Evolutionary conservation across 64 coral and sea anemone genomes (phyloP).

Genomic region (Stylophora pistillata): DNA sequence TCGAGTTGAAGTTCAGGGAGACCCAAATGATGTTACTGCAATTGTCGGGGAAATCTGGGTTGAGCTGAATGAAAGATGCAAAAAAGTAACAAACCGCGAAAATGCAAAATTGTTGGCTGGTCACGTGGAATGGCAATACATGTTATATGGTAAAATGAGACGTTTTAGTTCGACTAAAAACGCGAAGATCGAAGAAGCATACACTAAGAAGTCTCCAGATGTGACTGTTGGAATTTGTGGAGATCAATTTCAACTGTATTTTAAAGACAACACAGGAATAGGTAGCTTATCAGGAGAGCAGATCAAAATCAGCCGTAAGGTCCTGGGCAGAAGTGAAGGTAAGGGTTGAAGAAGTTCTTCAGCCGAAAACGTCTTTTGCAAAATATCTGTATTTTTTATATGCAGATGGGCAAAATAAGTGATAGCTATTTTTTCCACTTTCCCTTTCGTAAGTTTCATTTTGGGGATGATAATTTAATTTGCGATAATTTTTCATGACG

Average conservation of each 20-base stretch:
- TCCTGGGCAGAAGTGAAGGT: background rate
- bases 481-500: too few relatives aligned
- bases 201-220: background rate
- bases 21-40: constrained; percentile 29
- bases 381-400: too few relatives aligned
- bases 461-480: too few relatives aligned
- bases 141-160: background rate
- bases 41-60: constrained; percentile 26
- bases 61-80: constrained; percentile 22
- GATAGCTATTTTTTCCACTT: too few relatives aligned
- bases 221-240: background rate
- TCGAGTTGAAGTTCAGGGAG: constrained; percentile 35
- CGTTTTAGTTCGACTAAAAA: background rate
- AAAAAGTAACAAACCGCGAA: background rate
- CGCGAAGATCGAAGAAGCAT: background rate
- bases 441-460: too few relatives aligned
- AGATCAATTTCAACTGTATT: background rate
- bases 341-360: background rate
- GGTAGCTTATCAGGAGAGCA: background rate
- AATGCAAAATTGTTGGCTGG: background rate
- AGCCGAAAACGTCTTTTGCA: too few relatives aligned
- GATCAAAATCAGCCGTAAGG: background rate
- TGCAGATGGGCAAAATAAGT: too few relatives aligned
- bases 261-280: background rate
- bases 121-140: background rate